Conservation (phyloP, 1,140 invertebrate genomes). For the Orius insidiosus region DNA sequence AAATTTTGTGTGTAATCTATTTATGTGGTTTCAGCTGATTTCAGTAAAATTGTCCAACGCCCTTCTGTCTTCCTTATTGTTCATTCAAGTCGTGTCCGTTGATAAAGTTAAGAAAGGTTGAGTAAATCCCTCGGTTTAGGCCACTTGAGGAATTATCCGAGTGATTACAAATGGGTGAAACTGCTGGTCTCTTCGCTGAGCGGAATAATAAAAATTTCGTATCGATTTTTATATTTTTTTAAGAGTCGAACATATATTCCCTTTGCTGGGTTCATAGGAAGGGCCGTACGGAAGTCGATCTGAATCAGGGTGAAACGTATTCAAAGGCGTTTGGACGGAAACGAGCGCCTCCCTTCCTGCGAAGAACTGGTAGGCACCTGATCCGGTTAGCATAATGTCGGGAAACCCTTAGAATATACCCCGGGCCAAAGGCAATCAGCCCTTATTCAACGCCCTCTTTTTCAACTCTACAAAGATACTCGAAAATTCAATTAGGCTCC, state of each 20-base stretch:
- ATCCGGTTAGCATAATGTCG: conserved; percentile 13
- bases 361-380: not conserved
- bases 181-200: not conserved
- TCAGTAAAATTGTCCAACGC: too few relatives aligned
- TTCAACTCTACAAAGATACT: too few relatives aligned
- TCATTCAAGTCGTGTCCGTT: too few relatives aligned
- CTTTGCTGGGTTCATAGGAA: conserved; percentile 6
- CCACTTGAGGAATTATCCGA: too few relatives aligned
- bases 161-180: not conserved
- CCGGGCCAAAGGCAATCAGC: conserved; percentile 6
- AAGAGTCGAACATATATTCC: not conserved
- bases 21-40: too few relatives aligned
- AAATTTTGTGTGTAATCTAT: too few relatives aligned
- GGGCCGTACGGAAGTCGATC: not conserved
- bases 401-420: not conserved
- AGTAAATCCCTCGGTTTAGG: too few relatives aligned
- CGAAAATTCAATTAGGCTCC: too few relatives aligned
- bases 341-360: conserved; percentile 3
- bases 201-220: not conserved
- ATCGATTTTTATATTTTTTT: not conserved
- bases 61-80: too few relatives aligned
- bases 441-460: too few relatives aligned
- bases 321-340: conserved; percentile 15
- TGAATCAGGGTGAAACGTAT: conserved; percentile 6
- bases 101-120: too few relatives aligned